Conservation (phyloP, 2,888 invertebrate genomes). For the Candidula unifasciata region DNA sequence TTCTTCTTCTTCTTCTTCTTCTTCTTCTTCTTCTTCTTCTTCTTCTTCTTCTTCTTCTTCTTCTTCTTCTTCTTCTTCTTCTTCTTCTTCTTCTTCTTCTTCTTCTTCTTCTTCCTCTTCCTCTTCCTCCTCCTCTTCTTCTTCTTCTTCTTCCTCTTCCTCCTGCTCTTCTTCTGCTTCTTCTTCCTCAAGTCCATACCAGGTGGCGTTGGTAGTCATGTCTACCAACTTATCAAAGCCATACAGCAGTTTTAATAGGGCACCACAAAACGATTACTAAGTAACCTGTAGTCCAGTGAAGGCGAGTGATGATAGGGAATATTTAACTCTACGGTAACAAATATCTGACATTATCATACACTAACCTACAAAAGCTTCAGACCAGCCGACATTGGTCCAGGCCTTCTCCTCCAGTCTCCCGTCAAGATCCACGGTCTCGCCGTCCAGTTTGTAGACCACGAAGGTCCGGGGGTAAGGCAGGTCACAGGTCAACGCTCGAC, state of each 20-base stretch:
- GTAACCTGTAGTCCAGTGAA: no score
- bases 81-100: neutral
- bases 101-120: neutral
- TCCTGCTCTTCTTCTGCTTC: neutral
- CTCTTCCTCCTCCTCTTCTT: neutral
- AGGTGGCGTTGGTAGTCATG: no score
- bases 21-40: neutral
- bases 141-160: neutral
- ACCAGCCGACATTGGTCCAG: conserved; percentile 66
- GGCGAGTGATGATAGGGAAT: no score
- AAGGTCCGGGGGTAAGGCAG: conserved; percentile 62
- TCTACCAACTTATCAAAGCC: no score
- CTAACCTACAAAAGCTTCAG: conserved; percentile 61
- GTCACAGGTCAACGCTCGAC: conserved; percentile 57
- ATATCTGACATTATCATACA: neutral
- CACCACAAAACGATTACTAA: no score
- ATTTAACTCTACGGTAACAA: no score
- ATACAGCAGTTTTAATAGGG: no score
- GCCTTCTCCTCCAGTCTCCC: conserved; percentile 66
- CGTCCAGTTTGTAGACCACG: conserved; percentile 64
- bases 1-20: conserved; percentile 6
- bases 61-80: conserved; percentile 9
- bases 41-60: conserved; percentile 4
- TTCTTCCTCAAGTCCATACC: no score
- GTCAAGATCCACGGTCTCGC: conserved; percentile 62